Evolutionary conservation across 2,113 vertebrate species (phyloP).

Genomic region (Brevimyrus niger): DNA sequence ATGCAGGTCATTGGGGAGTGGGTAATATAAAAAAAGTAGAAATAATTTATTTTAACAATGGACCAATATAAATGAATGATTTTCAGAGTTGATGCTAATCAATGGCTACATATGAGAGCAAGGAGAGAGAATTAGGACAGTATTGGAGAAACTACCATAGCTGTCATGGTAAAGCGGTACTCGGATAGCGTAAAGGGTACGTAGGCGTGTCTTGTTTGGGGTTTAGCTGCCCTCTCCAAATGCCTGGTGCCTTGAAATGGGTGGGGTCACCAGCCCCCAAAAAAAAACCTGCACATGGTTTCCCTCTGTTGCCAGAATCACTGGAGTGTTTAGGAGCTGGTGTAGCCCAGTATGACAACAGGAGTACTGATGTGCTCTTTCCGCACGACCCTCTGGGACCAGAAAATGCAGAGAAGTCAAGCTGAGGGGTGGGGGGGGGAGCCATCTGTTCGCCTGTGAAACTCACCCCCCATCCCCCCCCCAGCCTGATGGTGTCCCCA

Average conservation of each 20-base stretch:
- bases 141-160: conserved; percentile 64
- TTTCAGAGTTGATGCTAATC: conserved; percentile 37
- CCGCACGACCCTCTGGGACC: background rate
- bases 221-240: conserved; percentile 43
- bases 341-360: background rate
- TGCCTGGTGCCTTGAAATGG: conserved; percentile 35
- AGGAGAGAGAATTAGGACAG: conserved; percentile 25
- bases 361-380: background rate
- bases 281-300: conserved; percentile 23
- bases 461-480: background rate
- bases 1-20: conserved; percentile 48
- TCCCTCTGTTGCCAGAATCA: background rate
- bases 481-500: background rate
- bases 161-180: conserved; percentile 64
- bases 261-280: conserved; percentile 24
- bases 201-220: conserved; percentile 23
- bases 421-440: background rate
- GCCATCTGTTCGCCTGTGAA: background rate
- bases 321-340: background rate
- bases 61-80: conserved; percentile 54
- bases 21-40: conserved; percentile 53
- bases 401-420: background rate
- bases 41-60: conserved; percentile 76
- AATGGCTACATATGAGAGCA: conserved; percentile 33
- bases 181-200: conserved; percentile 43